Evolutionary conservation across 2,113 vertebrate species (phyloP).

Genomic region (Clarias batrachus): DNA sequence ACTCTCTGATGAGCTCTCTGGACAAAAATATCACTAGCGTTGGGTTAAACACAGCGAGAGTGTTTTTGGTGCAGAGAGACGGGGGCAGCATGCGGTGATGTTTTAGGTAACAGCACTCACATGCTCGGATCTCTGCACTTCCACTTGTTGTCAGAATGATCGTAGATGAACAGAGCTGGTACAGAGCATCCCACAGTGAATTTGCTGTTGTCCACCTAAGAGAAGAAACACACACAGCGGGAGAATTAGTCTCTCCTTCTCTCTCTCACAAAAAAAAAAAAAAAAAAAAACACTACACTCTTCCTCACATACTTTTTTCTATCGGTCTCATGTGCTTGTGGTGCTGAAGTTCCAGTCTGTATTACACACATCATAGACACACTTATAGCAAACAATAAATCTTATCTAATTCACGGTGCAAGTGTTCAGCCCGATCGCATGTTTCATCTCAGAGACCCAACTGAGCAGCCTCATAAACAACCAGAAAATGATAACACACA

Average conservation of each 20-base stretch:
- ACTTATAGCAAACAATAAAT: not conserved
- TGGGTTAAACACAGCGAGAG: too few species aligned
- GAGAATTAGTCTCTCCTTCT: not conserved
- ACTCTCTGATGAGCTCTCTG: not conserved
- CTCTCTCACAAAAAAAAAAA: too few species aligned
- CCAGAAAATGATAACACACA: not conserved
- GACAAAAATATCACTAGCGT: not conserved
- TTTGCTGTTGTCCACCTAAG: slow-evolving; percentile 88
- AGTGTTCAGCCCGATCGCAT: not conserved
- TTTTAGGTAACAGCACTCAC: slow-evolving; percentile 74
- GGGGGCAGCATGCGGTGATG: not conserved
- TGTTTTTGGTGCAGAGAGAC: not conserved
- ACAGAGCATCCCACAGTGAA: slow-evolving; percentile 87
- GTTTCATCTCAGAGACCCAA: not conserved
- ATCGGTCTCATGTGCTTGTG: not conserved
- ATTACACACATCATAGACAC: not conserved
- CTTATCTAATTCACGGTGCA: not conserved
- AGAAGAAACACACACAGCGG: slow-evolving; percentile 13
- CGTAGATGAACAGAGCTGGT: slow-evolving; percentile 86
- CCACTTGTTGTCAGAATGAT: slow-evolving; percentile 95
- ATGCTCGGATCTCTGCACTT: slow-evolving; percentile 83
- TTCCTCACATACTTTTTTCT: too few species aligned
- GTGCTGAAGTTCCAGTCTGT: not conserved
- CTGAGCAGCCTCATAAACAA: not conserved
- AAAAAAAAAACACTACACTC: too few species aligned